These are phyloP conservation scores for Tineola bisselliella DNA, from an alignment of 2,888 invertebrate genomes.

Conservation along the genomic window DNA sequence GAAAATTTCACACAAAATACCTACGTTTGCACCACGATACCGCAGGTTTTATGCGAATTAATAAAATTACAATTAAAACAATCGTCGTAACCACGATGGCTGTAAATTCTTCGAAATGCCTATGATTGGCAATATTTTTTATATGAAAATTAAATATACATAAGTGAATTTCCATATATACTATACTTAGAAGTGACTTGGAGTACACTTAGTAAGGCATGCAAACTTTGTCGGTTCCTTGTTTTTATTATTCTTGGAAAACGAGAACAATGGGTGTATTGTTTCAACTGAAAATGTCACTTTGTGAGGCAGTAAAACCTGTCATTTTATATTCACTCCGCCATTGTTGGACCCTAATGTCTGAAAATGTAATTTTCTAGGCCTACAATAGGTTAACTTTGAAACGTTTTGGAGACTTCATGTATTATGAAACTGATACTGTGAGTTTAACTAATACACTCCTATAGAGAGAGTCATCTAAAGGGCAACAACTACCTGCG, in stretches of 20 bases:
- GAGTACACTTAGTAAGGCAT: not conserved
- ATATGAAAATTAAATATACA: too few species aligned
- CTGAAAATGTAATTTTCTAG: conserved; percentile 1
- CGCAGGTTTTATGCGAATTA: not conserved
- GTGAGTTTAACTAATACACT: too few species aligned
- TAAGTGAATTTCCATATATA: too few species aligned
- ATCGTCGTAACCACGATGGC: too few species aligned
- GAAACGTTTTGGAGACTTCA: not conserved
- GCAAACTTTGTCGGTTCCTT: conserved; percentile 7
- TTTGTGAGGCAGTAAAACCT: conserved; percentile 8
- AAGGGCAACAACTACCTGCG: too few species aligned
- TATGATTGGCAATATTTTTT: too few species aligned
- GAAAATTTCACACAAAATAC: conserved; percentile 1
- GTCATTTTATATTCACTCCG: conserved; percentile 11
- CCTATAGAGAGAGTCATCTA: too few species aligned
- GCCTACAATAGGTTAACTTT: not conserved
- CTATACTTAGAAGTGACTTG: too few species aligned
- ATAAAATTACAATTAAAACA: too few species aligned
- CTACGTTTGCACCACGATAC: not conserved
- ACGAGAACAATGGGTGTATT: conserved; percentile 6
- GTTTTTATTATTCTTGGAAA: conserved; percentile 13
- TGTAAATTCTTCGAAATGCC: too few species aligned
- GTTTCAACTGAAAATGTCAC: conserved; percentile 10
- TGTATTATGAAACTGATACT: not conserved
- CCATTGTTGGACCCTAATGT: not conserved